A percentile compares a stretch with the other conserved stretches of the same genome.
phyloP scores from a whole-genome alignment of 2,888 invertebrate genomes.

The Dioctria linearis region DNA sequence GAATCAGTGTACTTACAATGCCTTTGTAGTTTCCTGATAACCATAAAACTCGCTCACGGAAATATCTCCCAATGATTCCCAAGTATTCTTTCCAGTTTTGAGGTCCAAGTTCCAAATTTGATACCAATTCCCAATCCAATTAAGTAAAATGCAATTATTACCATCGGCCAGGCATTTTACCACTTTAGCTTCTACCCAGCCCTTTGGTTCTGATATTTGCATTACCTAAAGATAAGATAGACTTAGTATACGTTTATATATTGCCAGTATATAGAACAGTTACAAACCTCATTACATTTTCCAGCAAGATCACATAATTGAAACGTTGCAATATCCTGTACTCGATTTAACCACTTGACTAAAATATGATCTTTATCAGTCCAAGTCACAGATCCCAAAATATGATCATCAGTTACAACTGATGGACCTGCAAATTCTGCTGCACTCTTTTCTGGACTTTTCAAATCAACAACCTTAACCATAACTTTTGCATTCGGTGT shows the following conservation, averaged over 20 bases:
- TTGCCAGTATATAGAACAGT: too few species aligned
- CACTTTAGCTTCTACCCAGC: conserved; percentile 79
- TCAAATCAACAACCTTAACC: conserved; percentile 77
- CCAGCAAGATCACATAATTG: conserved; percentile 64
- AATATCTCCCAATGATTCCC: conserved; percentile 70
- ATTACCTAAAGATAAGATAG: conserved; percentile 68
- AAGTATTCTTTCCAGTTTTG: conserved; percentile 64
- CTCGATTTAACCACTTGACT: conserved; percentile 87
- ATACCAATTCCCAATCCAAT: conserved; percentile 72
- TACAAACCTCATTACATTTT: conserved; percentile 62
- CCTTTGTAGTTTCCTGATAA: conserved; percentile 75
- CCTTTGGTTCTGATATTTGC: conserved; percentile 75
- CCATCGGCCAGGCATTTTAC: conserved; percentile 69
- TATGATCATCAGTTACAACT: conserved; percentile 75
- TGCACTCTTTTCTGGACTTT: conserved; percentile 65
- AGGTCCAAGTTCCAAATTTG: conserved; percentile 69
- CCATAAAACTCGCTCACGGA: conserved; percentile 76
- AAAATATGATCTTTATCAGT: conserved; percentile 77
- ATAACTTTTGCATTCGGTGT: conserved; percentile 81
- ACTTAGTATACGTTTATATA: neutral
- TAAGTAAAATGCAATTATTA: conserved; percentile 64
- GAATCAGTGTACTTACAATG: conserved; percentile 70
- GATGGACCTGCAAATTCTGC: conserved; percentile 73
- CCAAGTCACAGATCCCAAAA: conserved; percentile 83
- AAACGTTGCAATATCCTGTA: conserved; percentile 77